phyloP scores from a whole-genome alignment of 2,113 vertebrate genomes.

The Catharus fuscescens region DNA sequence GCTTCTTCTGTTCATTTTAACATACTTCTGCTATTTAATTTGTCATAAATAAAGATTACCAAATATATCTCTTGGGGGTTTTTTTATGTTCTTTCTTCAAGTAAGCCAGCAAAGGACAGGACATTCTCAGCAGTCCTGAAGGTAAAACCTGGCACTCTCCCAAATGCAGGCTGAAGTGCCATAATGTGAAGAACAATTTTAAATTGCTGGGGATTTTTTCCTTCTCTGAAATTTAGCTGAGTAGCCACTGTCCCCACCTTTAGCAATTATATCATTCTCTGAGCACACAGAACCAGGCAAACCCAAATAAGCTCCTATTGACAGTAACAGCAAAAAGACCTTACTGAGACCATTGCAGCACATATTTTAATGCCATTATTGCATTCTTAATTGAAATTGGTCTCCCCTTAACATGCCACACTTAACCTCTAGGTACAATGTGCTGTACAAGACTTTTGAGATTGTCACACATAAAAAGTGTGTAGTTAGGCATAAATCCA shows the following conservation, averaged over 20 bases:
- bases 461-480: neutral
- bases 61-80: neutral
- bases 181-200: neutral
- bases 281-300: neutral
- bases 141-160: neutral
- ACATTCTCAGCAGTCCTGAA: neutral
- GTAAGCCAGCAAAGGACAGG: neutral
- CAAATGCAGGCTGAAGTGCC: neutral
- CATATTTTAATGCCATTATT: neutral
- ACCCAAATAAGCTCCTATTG: neutral
- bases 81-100: neutral
- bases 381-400: neutral
- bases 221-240: neutral
- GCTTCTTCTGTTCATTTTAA: neutral
- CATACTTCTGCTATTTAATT: neutral
- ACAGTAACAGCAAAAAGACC: neutral
- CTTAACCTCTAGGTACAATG: neutral
- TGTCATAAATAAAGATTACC: neutral
- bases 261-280: neutral
- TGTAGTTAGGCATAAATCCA: constrained; percentile 20
- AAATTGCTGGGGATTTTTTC: neutral
- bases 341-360: neutral
- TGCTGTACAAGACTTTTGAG: neutral
- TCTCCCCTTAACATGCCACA: neutral
- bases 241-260: neutral